Percentiles rank a stretch among this genome's conserved stretches.
These are phyloP conservation scores for Marisa cornuarietis DNA, from an alignment of 1,140 invertebrate genomes.

Conservation along the genomic window DNA sequence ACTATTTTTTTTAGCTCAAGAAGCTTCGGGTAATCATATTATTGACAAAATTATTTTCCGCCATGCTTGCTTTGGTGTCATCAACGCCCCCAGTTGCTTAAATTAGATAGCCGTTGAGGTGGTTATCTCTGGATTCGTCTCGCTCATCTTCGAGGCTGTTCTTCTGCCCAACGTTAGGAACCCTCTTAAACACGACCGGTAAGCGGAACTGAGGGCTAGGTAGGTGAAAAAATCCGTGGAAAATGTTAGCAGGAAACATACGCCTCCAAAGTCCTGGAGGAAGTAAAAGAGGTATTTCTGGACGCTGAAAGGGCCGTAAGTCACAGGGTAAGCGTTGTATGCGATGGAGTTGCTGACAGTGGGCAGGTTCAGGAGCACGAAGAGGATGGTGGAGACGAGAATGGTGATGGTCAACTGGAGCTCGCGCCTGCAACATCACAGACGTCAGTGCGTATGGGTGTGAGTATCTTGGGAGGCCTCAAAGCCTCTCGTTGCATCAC, in stretches of 20 bases:
- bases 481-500: neutral
- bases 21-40: too few relatives aligned
- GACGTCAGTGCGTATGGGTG: neutral
- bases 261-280: neutral
- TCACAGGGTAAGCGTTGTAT: neutral
- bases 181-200: neutral
- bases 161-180: neutral
- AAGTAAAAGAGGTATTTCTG: neutral
- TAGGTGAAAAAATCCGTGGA: slow-evolving; percentile 14
- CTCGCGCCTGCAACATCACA: neutral
- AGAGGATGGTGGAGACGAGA: slow-evolving; percentile 5
- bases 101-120: neutral
- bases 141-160: too few relatives aligned
- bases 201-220: neutral
- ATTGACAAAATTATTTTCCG: too few relatives aligned
- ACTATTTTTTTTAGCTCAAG: too few relatives aligned
- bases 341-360: slow-evolving; percentile 7
- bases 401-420: slow-evolving; percentile 4
- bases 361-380: neutral
- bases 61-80: too few relatives aligned
- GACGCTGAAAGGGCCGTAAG: slow-evolving; percentile 9
- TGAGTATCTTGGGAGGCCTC: neutral
- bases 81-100: neutral
- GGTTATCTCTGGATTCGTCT: neutral
- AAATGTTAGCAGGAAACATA: slow-evolving; percentile 1